phyloP scores from a whole-genome alignment of 2,888 invertebrate genomes.

The Meta bourneti region DNA sequence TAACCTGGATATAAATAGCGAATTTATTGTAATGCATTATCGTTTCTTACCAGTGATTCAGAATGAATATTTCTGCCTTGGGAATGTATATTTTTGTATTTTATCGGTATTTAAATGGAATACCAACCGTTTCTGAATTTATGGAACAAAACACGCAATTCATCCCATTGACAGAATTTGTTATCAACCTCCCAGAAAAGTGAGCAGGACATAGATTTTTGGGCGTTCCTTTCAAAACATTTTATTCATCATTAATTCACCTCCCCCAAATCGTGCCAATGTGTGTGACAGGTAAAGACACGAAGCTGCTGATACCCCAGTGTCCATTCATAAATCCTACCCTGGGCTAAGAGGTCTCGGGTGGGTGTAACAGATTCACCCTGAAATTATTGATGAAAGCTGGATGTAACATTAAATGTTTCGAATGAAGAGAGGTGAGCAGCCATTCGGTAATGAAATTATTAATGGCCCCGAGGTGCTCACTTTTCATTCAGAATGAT shows the following conservation, averaged over 20 bases:
- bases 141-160: not conserved
- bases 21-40: too few relatives aligned
- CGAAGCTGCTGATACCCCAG: constrained; percentile 23
- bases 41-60: too few relatives aligned
- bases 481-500: constrained; percentile 44
- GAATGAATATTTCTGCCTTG: too few relatives aligned
- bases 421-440: not conserved
- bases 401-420: constrained; percentile 38
- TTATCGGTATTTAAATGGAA: not conserved
- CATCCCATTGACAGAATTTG: not conserved
- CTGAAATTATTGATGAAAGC: constrained; percentile 51
- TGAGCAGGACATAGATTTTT: not conserved
- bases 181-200: not conserved
- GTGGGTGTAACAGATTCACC: constrained; percentile 56
- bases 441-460: constrained; percentile 18
- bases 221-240: constrained; percentile 4
- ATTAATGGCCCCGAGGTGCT: constrained; percentile 17
- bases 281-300: constrained; percentile 25
- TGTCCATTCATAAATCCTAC: not conserved
- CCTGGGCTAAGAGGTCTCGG: not conserved
- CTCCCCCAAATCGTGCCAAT: not conserved
- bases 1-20: too few relatives aligned
- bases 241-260: constrained; percentile 1
- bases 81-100: too few relatives aligned
- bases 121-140: not conserved